phyloP scores from a whole-genome alignment of 2,888 invertebrate species.

The Notodonta ziczac region DNA sequence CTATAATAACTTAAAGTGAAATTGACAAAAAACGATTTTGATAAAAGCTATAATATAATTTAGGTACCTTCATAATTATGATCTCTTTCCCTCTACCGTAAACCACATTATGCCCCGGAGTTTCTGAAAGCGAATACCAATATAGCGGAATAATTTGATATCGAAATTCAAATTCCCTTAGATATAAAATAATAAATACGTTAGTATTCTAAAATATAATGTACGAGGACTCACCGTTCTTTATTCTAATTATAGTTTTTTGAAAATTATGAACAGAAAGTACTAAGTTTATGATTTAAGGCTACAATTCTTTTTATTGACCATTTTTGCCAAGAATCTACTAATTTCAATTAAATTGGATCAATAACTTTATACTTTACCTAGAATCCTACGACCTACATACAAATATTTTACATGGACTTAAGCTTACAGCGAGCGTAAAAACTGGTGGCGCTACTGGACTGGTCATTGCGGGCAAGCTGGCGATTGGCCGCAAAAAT shows the following conservation, averaged over 20 bases:
- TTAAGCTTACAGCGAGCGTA: no score
- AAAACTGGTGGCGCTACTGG: no score
- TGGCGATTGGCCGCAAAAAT: no score
- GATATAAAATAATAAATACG: constrained; percentile 55
- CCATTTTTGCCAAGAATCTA: neutral
- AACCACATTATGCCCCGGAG: neutral
- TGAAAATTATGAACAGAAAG: constrained; percentile 31
- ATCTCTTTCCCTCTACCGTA: neutral
- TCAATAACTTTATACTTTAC: no score
- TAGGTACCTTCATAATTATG: no score
- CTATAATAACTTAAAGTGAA: no score
- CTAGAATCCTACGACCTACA: no score
- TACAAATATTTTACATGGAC: no score
- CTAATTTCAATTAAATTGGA: no score
- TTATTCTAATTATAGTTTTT: constrained; percentile 14
- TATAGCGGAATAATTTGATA: constrained; percentile 63
- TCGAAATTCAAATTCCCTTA: constrained; percentile 52
- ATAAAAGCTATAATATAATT: no score
- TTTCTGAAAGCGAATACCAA: constrained; percentile 25
- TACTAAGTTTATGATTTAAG: constrained; percentile 22
- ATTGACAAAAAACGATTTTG: no score
- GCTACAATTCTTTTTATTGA: constrained; percentile 32
- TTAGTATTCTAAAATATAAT: constrained; percentile 30
- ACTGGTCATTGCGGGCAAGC: no score
- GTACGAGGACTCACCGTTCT: constrained; percentile 22